Conservation (phyloP, 2,113 vertebrate genomes). For the Hemiprocne comata region DNA sequence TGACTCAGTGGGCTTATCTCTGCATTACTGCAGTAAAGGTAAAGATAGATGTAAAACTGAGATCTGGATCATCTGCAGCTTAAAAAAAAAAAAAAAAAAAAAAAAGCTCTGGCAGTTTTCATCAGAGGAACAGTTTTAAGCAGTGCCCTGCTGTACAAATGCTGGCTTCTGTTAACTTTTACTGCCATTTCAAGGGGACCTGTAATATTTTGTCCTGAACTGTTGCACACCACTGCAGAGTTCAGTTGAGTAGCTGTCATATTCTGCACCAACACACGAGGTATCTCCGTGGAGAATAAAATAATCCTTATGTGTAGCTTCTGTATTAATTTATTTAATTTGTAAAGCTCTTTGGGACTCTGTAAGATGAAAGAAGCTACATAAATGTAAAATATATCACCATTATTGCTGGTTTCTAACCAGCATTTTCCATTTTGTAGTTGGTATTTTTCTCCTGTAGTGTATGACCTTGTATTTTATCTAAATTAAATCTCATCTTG, state of each 20-base stretch:
- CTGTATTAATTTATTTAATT: slow-evolving; percentile 65
- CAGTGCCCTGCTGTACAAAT: slow-evolving; percentile 30
- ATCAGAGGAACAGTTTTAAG: slow-evolving; percentile 32
- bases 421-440: slow-evolving; percentile 56
- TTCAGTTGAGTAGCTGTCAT: slow-evolving; percentile 39
- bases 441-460: slow-evolving; percentile 48
- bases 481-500: slow-evolving; percentile 77
- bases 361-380: slow-evolving; percentile 41
- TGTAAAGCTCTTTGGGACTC: slow-evolving; percentile 37
- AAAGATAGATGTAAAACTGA: neutral
- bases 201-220: slow-evolving; percentile 55
- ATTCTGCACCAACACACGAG: slow-evolving; percentile 38
- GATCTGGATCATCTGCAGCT: slow-evolving; percentile 25
- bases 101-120: slow-evolving; percentile 8
- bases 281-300: neutral
- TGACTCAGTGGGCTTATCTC: neutral
- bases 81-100: neutral
- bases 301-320: slow-evolving; percentile 33
- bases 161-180: slow-evolving; percentile 52
- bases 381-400: slow-evolving; percentile 64
- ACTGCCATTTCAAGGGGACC: slow-evolving; percentile 68
- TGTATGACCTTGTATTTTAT: slow-evolving; percentile 75
- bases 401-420: slow-evolving; percentile 57
- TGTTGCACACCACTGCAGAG: slow-evolving; percentile 48
- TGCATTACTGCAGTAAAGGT: slow-evolving; percentile 37